Conservation (phyloP, 2,113 vertebrate genomes). For the Oceanodroma tethys region DNA sequence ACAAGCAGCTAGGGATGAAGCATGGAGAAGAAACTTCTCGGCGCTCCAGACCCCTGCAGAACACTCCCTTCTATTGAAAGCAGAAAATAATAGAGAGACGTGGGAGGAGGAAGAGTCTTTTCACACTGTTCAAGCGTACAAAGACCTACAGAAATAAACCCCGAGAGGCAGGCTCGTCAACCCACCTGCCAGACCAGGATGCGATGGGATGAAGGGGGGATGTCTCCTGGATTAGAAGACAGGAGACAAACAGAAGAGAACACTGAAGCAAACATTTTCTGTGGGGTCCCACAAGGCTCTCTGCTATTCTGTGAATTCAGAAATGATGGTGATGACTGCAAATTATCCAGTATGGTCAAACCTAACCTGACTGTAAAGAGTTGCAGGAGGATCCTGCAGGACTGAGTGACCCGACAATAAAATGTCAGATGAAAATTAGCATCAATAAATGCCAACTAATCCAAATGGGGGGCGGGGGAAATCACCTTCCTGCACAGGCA, state of each 20-base stretch:
- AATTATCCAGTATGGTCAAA: background rate
- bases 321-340: background rate
- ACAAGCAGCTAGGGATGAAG: background rate
- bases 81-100: background rate
- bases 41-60: background rate
- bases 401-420: background rate
- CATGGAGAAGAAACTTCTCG: background rate
- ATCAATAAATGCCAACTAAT: slow-evolving; percentile 11
- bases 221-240: background rate
- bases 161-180: background rate
- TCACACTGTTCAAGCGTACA: background rate
- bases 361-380: background rate
- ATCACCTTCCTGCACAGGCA: background rate
- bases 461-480: background rate
- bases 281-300: background rate
- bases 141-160: background rate
- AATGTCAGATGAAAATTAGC: slow-evolving; percentile 8
- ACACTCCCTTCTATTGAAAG: background rate
- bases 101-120: slow-evolving; percentile 38
- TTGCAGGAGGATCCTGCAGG: background rate
- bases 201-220: background rate
- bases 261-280: background rate
- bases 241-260: background rate
- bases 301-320: fast-evolving
- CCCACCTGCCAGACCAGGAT: background rate